Base-by-base conservation (phyloP, 2,888 invertebrate species). In the Cheilosia urbana region DNA sequence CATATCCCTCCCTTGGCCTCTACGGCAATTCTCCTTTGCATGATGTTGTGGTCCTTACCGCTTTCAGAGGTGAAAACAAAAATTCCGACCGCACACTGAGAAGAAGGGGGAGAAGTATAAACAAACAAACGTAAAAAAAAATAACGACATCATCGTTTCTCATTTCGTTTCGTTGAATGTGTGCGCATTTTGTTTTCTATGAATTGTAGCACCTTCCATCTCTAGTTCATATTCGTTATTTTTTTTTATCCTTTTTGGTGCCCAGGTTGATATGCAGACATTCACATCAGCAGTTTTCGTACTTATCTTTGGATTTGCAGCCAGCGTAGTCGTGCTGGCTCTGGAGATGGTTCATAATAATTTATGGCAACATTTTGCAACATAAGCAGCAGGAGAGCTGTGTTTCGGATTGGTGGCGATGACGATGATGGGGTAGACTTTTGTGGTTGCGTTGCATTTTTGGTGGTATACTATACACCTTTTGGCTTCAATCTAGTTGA, bases 201-300 rank as follows among this genome's bases (percentile, higher is more conserved):
- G 73, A 87, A 82, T 78, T 78, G 77, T 82, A 87, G 82, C 73
- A 82, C 69, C 87, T 82, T 78, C 68, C 77, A 82, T 82, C 55
- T 85, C 76, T 34, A 82, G 53, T 77, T 82, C 47, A 73, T 77
- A 69, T 51, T 75, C 68, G 53, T 53, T 34, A 53, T 62, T 66
- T 71, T 60, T 57, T 78, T 71, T 49, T 1, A 4, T 69, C 47
- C 62, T 80, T 80, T 93, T 93, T 58, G 49, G 62, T 85, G 58
- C 62, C 82, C 91, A 94, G 84, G 95, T 95, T 40, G 93, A 93
- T 58, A 91, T 95, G 72, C 91, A 92, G 30, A 95, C 95, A 89
- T 94, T 95, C 88, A 93, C 94, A 45, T 94, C 93, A 77, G 94
- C 94, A 0, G 91, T 95, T 15, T 89, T 94, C 17, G 91, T 94